phyloP scores from a whole-genome alignment of 2,888 invertebrate species.

The Polydrusus tereticollis region DNA sequence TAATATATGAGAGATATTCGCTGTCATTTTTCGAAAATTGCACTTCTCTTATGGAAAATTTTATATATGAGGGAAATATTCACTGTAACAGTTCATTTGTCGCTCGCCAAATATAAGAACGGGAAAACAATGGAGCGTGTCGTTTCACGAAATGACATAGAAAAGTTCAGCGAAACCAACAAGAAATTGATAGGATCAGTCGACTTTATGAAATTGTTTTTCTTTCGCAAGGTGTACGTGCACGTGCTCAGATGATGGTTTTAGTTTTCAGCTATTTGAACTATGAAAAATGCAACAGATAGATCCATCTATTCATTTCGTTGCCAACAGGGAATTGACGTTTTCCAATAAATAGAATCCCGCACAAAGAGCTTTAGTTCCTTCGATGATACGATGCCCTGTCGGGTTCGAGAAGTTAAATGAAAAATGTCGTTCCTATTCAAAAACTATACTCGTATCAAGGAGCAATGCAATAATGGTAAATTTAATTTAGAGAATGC shows the following conservation, averaged over 20 bases:
- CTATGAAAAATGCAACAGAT: conserved; percentile 58
- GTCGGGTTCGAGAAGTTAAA: conserved; percentile 29
- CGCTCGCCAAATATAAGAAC: background rate
- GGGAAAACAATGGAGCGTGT: conserved; percentile 17
- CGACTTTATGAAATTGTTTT: conserved; percentile 48
- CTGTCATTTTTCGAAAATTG: no score
- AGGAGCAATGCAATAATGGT: background rate
- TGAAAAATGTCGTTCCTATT: conserved; percentile 34
- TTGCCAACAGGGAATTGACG: conserved; percentile 47
- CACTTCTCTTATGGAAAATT: no score
- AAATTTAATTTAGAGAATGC: background rate
- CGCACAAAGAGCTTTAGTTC: conserved; percentile 33
- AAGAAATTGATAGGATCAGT: conserved; percentile 46
- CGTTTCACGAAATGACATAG: conserved; percentile 25
- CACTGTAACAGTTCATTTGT: background rate
- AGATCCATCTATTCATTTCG: conserved; percentile 46
- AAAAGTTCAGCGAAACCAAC: conserved; percentile 25
- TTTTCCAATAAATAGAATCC: conserved; percentile 50
- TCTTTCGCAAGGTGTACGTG: conserved; percentile 34
- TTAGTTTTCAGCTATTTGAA: conserved; percentile 56
- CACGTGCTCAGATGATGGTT: conserved; percentile 41
- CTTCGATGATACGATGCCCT: conserved; percentile 25
- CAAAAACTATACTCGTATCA: background rate
- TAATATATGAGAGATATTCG: no score
- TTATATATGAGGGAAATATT: background rate